These are phyloP conservation scores for Melopsittacus undulatus DNA, from an alignment of 2,797 vertebrate species.

Conservation along the genomic window DNA sequence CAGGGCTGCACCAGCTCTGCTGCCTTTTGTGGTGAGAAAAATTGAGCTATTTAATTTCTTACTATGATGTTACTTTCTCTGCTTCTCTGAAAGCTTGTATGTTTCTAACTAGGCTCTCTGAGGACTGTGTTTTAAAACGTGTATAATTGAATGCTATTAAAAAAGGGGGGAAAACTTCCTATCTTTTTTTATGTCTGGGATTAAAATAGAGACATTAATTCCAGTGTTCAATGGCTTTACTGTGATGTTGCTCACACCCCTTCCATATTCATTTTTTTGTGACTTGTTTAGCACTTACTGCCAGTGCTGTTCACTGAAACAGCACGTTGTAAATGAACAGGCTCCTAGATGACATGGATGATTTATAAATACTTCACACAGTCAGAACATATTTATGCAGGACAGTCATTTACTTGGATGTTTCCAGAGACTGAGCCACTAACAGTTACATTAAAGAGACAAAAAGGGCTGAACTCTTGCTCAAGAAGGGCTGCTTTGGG, in stretches of 20 bases:
- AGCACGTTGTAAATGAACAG: not conserved
- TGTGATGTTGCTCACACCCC: not conserved
- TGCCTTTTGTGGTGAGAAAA: not conserved
- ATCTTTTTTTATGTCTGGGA: not conserved
- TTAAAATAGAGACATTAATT: not conserved
- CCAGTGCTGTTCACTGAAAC: conserved; percentile 9
- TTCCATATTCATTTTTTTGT: conserved; percentile 3
- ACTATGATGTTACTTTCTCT: not conserved
- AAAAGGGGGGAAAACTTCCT: not conserved
- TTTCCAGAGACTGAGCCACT: conserved; percentile 17
- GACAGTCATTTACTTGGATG: conserved; percentile 4
- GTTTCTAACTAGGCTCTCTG: not conserved
- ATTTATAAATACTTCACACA: conserved; percentile 27
- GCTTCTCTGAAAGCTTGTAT: not conserved
- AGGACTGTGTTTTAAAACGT: not conserved
- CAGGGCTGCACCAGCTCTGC: not conserved
- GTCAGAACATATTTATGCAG: not conserved
- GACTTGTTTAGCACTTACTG: conserved; percentile 15
- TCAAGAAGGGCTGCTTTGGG: not conserved
- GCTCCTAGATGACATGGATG: not conserved
- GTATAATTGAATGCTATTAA: not conserved
- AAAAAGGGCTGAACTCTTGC: not conserved
- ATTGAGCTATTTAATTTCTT: not conserved
- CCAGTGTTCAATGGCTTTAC: not conserved
- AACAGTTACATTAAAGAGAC: not conserved